Evolutionary conservation across 1,140 invertebrate genomes (phyloP).

Genomic region (Drosophila subpulchrella): DNA sequence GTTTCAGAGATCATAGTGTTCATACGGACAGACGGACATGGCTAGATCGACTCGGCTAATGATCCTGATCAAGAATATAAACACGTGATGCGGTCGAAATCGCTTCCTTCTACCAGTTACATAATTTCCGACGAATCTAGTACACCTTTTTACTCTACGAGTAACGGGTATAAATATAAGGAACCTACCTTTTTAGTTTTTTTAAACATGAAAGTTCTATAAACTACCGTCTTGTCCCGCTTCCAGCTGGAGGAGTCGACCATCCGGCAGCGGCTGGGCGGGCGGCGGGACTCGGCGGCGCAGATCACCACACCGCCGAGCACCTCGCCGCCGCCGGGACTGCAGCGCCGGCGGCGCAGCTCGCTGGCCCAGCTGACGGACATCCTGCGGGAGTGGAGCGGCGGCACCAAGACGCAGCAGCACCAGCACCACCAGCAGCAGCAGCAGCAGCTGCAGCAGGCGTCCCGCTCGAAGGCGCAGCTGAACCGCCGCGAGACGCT

Average conservation of each 20-base stretch:
- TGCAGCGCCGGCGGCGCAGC: conserved; percentile 90
- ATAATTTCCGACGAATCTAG: too few relatives aligned
- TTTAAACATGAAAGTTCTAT: too few relatives aligned
- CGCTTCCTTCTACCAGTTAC: too few relatives aligned
- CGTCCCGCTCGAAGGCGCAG: conserved; percentile 87
- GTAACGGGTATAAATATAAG: too few relatives aligned
- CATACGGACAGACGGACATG: too few relatives aligned
- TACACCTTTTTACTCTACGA: too few relatives aligned
- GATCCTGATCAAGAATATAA: too few relatives aligned
- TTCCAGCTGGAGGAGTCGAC: conserved; percentile 91
- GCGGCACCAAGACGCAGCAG: conserved; percentile 86
- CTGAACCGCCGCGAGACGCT: conserved; percentile 92
- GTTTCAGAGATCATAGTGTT: too few relatives aligned
- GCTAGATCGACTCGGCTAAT: too few relatives aligned
- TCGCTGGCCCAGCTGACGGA: conserved; percentile 95
- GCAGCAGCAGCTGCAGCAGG: conserved; percentile 59
- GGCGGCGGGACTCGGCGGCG: conserved; percentile 93
- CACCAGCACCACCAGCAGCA: conserved; percentile 55
- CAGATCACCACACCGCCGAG: conserved; percentile 94
- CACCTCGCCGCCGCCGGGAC: conserved; percentile 85
- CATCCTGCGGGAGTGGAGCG: conserved; percentile 93
- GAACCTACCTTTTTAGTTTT: too few relatives aligned
- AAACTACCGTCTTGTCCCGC: too few relatives aligned
- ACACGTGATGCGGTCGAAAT: too few relatives aligned
- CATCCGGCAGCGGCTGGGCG: conserved; percentile 91